These are phyloP conservation scores for Platorchestia sp. DNA, from an alignment of 1,140 invertebrate species.

Conservation along the genomic window DNA sequence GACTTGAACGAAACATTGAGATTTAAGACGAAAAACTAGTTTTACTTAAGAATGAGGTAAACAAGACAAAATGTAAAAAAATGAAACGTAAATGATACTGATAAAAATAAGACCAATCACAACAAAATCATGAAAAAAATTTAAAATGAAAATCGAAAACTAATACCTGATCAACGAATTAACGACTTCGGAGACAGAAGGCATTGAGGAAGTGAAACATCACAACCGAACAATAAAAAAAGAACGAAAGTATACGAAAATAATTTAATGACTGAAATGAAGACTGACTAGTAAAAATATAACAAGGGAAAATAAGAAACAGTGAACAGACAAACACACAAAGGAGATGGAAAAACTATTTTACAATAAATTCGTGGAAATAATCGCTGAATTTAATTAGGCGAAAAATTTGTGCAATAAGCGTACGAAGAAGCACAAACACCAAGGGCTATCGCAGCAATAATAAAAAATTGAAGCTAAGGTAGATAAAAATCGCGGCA, in stretches of 20 bases:
- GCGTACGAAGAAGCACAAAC: background rate
- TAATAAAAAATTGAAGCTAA: background rate
- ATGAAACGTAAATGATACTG: background rate
- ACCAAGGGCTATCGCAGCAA: background rate
- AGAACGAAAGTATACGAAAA: background rate
- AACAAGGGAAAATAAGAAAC: background rate
- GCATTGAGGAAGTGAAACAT: background rate
- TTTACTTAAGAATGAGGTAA: background rate
- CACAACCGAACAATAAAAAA: background rate
- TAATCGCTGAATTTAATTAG: background rate
- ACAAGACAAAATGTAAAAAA: background rate
- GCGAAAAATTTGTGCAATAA: background rate
- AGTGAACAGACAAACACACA: background rate
- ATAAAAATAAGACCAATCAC: background rate
- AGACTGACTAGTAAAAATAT: background rate
- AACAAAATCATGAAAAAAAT: background rate
- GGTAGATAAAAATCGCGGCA: background rate
- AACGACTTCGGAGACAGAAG: background rate
- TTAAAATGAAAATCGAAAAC: background rate
- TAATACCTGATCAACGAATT: background rate
- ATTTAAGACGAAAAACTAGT: background rate
- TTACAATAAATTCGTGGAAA: background rate
- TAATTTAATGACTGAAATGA: background rate
- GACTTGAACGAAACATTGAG: background rate
- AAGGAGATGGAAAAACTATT: background rate